Evolutionary conservation across 2,797 vertebrate genomes (phyloP).

Genomic region (Labroides dimidiatus): DNA sequence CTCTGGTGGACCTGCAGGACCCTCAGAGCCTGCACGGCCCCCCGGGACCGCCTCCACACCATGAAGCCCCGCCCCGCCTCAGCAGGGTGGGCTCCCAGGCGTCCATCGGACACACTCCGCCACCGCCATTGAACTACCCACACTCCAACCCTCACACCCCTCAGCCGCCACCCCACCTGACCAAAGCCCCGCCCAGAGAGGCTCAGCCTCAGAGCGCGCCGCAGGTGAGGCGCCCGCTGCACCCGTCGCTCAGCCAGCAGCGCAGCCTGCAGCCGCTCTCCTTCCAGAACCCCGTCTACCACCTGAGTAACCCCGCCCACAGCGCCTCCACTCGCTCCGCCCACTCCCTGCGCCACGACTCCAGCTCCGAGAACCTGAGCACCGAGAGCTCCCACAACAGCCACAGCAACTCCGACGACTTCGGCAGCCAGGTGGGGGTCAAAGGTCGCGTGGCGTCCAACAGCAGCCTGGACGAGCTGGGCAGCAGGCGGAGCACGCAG

Average conservation of each 20-base stretch:
- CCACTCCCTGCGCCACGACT: constrained; percentile 83
- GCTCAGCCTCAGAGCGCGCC: constrained; percentile 91
- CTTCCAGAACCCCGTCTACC: constrained; percentile 97
- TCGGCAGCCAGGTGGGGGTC: constrained; percentile 63
- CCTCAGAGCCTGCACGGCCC: constrained; percentile 76
- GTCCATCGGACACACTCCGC: constrained; percentile 84
- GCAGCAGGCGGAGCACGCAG: constrained; percentile 83
- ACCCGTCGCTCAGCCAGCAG: constrained; percentile 87
- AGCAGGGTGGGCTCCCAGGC: constrained; percentile 88
- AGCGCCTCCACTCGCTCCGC: constrained; percentile 76
- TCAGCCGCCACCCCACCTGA: constrained; percentile 59
- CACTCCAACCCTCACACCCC: constrained; percentile 83
- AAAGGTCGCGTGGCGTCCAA: constrained; percentile 82
- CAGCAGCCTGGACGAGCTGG: constrained; percentile 90
- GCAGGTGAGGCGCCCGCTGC: constrained; percentile 90
- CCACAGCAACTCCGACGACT: constrained; percentile 86
- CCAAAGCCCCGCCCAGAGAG: constrained; percentile 72
- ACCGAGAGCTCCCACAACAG: constrained; percentile 90
- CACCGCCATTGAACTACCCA: constrained; percentile 67
- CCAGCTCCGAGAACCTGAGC: constrained; percentile 95
- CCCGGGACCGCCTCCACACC: constrained; percentile 63
- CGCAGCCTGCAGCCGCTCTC: constrained; percentile 92
- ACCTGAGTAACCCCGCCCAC: constrained; percentile 88
- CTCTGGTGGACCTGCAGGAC: constrained; percentile 95
- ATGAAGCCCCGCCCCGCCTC: constrained; percentile 86